Evolutionary conservation across 2,888 invertebrate genomes (phyloP), one percentile per base, ranked within the genome.

Genomic region (Nymphalis polychloros): DNA sequence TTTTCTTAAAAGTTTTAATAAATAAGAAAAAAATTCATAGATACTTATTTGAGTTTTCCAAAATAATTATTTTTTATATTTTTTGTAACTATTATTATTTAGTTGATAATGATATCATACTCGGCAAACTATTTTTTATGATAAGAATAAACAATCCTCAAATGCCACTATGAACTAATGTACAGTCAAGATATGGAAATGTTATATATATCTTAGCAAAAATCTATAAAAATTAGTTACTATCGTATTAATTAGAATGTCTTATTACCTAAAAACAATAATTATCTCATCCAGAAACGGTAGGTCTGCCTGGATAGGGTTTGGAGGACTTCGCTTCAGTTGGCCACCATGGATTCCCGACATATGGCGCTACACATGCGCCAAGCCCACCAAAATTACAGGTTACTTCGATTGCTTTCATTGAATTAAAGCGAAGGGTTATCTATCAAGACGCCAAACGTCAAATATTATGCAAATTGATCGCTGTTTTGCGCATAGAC

Each of bases 361-460:
- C 92, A 92, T 90, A 89, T 92, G 91, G 86, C 82, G 79, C 73
- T 79, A 78, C 81, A 83, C 87, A 87, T 89, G 89, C 87, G 69
- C 71, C 78, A 84, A 83, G 78, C 75, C 84, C 72, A 73, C 78
- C 81, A 76, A 90, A 92, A 91, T 91, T 90, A 85, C 88, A 90
- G 91, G 91, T 91, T 91, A 83, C 82, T 81, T 81, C 85, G 85
- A 87, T 87, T 85, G 86, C 82, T 84, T 81, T 83, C 84, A 84
- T 85, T 86, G 82, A 85, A 85, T 85, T 84, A 83, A 84, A 85
- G 79, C 80, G 79, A 81, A 83, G 81, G 81, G 78, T 79, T 78
- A 76, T 78, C 79, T 73, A 74, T 74, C 68, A 74, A 65, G 59
- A 59, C 52, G 64, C 60, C 63, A 64, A 68, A 67, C 59, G 68